phyloP scores from a whole-genome alignment of 2,888 invertebrate genomes.

The Ischnura elegans region DNA sequence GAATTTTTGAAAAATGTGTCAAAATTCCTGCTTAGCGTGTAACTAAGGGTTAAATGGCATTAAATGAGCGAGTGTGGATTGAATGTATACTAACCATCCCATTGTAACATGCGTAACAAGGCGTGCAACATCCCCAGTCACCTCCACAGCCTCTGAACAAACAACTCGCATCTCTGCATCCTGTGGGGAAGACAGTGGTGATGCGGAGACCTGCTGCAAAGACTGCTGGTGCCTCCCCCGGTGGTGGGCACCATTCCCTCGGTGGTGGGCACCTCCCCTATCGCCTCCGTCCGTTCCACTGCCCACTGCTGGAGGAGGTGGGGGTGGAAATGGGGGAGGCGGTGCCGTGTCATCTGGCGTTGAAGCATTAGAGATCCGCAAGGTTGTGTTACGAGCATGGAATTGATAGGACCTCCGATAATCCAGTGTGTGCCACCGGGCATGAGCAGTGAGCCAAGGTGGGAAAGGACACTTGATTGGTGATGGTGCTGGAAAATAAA shows the following conservation, averaged over 20 bases:
- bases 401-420: slow-evolving; percentile 92
- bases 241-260: slow-evolving; percentile 71
- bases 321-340: slow-evolving; percentile 43
- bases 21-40: too few species aligned
- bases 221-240: slow-evolving; percentile 76
- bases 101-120: slow-evolving; percentile 85
- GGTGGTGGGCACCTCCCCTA: slow-evolving; percentile 62
- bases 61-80: not conserved
- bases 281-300: slow-evolving; percentile 68
- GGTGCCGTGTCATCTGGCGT: slow-evolving; percentile 70
- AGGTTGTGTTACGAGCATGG: slow-evolving; percentile 88
- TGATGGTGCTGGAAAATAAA: slow-evolving; percentile 82
- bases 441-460: slow-evolving; percentile 90
- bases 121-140: slow-evolving; percentile 80
- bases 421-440: slow-evolving; percentile 94
- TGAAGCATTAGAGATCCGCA: slow-evolving; percentile 83
- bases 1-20: too few species aligned
- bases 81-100: slow-evolving; percentile 82
- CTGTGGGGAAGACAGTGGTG: slow-evolving; percentile 72
- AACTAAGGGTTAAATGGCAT: not conserved
- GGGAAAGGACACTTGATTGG: slow-evolving; percentile 92
- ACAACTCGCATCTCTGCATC: slow-evolving; percentile 82
- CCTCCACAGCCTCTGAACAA: slow-evolving; percentile 83
- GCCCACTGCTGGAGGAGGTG: slow-evolving; percentile 55
- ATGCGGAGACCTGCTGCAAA: slow-evolving; percentile 79